These are phyloP conservation scores for Paradoxurus hermaphroditus DNA, from an alignment of 2,113 vertebrate species.

Conservation along the genomic window DNA sequence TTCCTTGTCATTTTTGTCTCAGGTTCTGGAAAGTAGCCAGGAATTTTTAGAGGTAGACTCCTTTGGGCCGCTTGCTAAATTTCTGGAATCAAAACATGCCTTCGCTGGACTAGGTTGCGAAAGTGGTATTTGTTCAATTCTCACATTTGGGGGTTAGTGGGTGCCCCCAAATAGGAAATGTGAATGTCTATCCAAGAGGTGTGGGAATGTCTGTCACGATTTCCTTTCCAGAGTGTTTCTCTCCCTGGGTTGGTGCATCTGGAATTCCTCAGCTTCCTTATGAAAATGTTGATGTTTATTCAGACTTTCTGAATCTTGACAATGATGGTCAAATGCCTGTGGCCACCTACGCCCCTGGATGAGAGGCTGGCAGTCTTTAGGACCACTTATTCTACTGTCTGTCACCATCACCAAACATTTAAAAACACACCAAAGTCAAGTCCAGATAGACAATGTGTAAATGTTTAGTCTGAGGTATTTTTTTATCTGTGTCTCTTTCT, in stretches of 20 bases:
- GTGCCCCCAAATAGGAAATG: conserved; percentile 51
- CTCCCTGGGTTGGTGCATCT: conserved; percentile 16
- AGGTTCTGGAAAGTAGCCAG: conserved; percentile 1
- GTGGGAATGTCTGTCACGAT: conserved; percentile 60
- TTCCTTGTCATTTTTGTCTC: conserved; percentile 60
- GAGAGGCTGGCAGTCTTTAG: conserved; percentile 63
- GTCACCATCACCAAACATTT: conserved; percentile 63
- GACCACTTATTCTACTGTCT: conserved; percentile 66
- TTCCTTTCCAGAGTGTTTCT: conserved; percentile 67
- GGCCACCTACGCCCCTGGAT: conserved; percentile 67
- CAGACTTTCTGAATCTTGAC: conserved; percentile 75
- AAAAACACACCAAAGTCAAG: conserved; percentile 67
- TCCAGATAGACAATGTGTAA: conserved; percentile 78
- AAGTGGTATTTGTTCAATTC: conserved; percentile 59
- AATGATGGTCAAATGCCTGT: conserved; percentile 72
- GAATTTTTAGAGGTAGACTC: conserved; percentile 43
- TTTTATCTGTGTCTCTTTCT: conserved; percentile 75
- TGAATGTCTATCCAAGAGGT: conserved; percentile 55
- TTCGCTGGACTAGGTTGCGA: conserved; percentile 22
- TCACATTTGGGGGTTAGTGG: conserved; percentile 50
- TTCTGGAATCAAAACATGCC: conserved; percentile 45
- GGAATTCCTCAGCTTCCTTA: conserved; percentile 80
- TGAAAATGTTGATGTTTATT: conserved; percentile 78
- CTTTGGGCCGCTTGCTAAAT: conserved; percentile 34
- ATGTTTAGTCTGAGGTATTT: conserved; percentile 84